phyloP scores from a whole-genome alignment of 2,113 vertebrate genomes.

The cattle (Bos taurus) region ARS-UCD2.0 NC_037332.1:114453501-114454000 shows the following conservation, averaged over 20 bases:
- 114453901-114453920: accelerated
- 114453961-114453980: accelerated
- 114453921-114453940: accelerated
- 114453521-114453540: background rate
- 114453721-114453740: background rate
- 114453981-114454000: background rate
- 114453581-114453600: accelerated
- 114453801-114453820: background rate
- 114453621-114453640: background rate
- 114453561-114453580: background rate
- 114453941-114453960: accelerated
- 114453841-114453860: accelerated
- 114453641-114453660: background rate
- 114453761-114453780: background rate
- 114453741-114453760: background rate
- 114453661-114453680: background rate
- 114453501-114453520: background rate
- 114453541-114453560: background rate
- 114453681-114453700: background rate
- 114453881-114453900: accelerated
- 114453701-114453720: accelerated
- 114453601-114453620: background rate
- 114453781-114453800: background rate
- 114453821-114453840: background rate
- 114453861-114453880: accelerated